phyloP scores from a whole-genome alignment of 2,888 invertebrate species.

The Chymomyza procnemis region DNA sequence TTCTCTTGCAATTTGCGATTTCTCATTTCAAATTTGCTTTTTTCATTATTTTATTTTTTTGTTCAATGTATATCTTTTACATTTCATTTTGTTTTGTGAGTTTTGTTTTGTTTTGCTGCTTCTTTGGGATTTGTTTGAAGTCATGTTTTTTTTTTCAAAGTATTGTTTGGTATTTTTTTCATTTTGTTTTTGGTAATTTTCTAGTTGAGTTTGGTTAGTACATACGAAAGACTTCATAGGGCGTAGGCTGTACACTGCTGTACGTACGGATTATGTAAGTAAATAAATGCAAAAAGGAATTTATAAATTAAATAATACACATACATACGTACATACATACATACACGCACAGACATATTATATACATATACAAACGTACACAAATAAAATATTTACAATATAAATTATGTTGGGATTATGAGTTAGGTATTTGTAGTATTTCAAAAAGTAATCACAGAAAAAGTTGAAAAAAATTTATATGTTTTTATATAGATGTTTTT shows the following conservation, averaged over 20 bases:
- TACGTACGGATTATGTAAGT: slow-evolving; percentile 70
- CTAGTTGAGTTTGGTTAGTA: slow-evolving; percentile 62
- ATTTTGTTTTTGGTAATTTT: slow-evolving; percentile 26
- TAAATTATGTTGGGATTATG: neutral
- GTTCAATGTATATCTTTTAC: slow-evolving; percentile 37
- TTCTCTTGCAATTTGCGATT: slow-evolving; percentile 19
- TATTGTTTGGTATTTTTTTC: slow-evolving; percentile 19
- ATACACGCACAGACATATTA: slow-evolving; percentile 3
- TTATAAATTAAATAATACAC: slow-evolving; percentile 68
- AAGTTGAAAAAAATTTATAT: neutral
- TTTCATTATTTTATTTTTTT: slow-evolving; percentile 37
- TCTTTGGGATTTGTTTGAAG: slow-evolving; percentile 34
- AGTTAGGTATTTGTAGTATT: neutral
- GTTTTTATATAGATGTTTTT: neutral
- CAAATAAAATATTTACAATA: neutral
- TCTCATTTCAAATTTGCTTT: slow-evolving; percentile 40
- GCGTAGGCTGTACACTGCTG: slow-evolving; percentile 78
- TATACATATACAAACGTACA: slow-evolving; percentile 17
- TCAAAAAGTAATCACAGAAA: neutral
- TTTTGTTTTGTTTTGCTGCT: slow-evolving; percentile 35
- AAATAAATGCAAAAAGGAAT: slow-evolving; percentile 71
- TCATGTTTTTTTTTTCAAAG: slow-evolving; percentile 29
- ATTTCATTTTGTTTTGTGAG: slow-evolving; percentile 39
- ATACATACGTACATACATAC: slow-evolving; percentile 33
- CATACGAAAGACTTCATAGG: slow-evolving; percentile 79